phyloP scores from a whole-genome alignment of 2,888 invertebrate species.

The Mechanitis mazaeus region DNA sequence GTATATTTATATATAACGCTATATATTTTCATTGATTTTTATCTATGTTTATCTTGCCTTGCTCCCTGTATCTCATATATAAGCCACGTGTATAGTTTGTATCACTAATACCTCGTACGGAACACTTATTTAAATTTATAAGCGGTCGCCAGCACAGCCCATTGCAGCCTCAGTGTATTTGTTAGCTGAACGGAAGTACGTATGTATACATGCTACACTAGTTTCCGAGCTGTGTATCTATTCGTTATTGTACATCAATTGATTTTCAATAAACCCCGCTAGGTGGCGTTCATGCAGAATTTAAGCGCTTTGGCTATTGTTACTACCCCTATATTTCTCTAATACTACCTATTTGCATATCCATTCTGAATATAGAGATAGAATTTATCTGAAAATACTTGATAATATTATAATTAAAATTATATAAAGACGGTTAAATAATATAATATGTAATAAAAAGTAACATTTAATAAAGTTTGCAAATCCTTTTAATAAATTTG shows the following conservation, averaged over 20 bases:
- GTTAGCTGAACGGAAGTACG: slow-evolving; percentile 64
- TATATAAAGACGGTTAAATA: too few relatives aligned
- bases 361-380: too few relatives aligned
- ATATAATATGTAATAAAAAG: too few relatives aligned
- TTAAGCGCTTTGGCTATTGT: background rate
- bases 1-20: too few relatives aligned
- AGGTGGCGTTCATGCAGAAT: background rate
- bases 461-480: too few relatives aligned
- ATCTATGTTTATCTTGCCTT: too few relatives aligned
- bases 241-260: background rate
- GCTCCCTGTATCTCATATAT: too few relatives aligned
- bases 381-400: slow-evolving; percentile 16
- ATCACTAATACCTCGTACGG: slow-evolving; percentile 11
- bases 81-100: too few relatives aligned
- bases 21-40: too few relatives aligned
- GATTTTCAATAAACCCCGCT: slow-evolving; percentile 1
- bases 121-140: slow-evolving; percentile 55
- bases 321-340: background rate
- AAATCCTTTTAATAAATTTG: too few relatives aligned
- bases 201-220: slow-evolving; percentile 53
- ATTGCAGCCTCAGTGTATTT: slow-evolving; percentile 45
- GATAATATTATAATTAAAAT: too few relatives aligned
- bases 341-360: too few relatives aligned
- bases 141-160: slow-evolving; percentile 47
- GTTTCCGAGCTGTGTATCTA: background rate